These are phyloP conservation scores for Globicephala melas DNA, from an alignment of 2,113 vertebrate genomes.

Conservation along the genomic window DNA sequence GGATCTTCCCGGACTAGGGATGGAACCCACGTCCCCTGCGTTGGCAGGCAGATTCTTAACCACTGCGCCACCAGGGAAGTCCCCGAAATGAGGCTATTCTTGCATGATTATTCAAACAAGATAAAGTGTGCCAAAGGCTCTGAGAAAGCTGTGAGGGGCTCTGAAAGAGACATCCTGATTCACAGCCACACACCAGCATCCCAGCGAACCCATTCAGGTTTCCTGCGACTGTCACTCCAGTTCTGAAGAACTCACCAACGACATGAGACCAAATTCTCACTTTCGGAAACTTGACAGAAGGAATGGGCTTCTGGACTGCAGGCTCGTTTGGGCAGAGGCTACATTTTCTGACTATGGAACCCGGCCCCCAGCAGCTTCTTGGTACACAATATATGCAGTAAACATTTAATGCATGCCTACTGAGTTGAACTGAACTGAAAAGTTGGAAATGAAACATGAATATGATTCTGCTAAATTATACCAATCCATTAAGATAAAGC, in stretches of 20 bases:
- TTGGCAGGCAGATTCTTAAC: too few relatives aligned
- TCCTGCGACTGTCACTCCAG: too few relatives aligned
- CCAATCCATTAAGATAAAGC: background rate
- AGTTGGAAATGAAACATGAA: background rate
- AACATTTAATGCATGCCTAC: too few relatives aligned
- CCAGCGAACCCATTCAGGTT: background rate
- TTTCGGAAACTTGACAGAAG: fast-evolving
- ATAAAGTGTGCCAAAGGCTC: background rate
- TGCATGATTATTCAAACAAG: background rate
- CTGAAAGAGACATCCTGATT: background rate
- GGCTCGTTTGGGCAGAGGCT: background rate
- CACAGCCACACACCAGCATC: background rate
- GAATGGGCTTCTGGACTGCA: background rate
- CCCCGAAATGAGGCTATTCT: background rate
- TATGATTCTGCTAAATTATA: background rate
- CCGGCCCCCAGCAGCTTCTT: background rate
- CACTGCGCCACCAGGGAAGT: too few relatives aligned
- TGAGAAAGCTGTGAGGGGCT: background rate
- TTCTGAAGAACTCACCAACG: background rate
- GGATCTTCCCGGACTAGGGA: too few relatives aligned
- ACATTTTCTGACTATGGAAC: background rate
- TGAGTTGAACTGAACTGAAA: background rate
- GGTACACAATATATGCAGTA: fast-evolving
- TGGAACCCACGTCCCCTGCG: too few relatives aligned
- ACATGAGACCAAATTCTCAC: background rate